A percentile compares a stretch with the other conserved stretches of the same genome.
These are phyloP conservation scores for Epinotia bilunana DNA, from an alignment of 2,888 invertebrate species.

Conservation along the genomic window DNA sequence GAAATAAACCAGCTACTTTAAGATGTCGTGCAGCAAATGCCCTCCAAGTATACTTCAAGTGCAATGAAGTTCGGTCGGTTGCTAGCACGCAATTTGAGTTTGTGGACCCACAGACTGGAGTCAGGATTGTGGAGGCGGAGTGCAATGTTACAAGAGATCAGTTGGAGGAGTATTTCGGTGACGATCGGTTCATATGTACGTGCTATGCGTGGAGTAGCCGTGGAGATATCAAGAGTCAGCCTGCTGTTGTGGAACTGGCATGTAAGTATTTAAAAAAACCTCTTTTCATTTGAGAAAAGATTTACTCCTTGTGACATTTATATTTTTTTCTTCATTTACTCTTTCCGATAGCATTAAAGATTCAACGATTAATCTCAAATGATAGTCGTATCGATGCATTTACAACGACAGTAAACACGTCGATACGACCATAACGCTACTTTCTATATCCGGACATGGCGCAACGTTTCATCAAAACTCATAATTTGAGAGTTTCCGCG, in stretches of 20 bases:
- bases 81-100: constrained; percentile 91
- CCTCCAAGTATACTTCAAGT: constrained; percentile 94
- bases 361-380: constrained; percentile 12
- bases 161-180: constrained; percentile 97
- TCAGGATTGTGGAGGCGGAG: constrained; percentile 93
- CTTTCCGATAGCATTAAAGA: background rate
- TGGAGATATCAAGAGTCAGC: constrained; percentile 93
- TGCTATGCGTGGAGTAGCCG: constrained; percentile 97
- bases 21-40: constrained; percentile 96
- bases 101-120: constrained; percentile 95
- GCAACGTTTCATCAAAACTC: constrained; percentile 80
- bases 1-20: constrained; percentile 94
- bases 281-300: background rate
- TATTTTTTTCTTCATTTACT: background rate
- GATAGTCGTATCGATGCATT: constrained; percentile 29
- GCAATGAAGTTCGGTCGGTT: constrained; percentile 91
- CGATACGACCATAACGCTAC: constrained; percentile 36
- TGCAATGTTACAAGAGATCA: constrained; percentile 95
- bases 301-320: background rate
- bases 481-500: constrained; percentile 81
- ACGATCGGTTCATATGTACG: constrained; percentile 95
- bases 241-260: constrained; percentile 95
- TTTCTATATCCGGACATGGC: constrained; percentile 70
- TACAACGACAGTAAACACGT: constrained; percentile 40
- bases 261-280: constrained; percentile 88